These are phyloP conservation scores for Delphinapterus leucas DNA, from an alignment of 2,113 vertebrate species.

Conservation along the genomic window DNA sequence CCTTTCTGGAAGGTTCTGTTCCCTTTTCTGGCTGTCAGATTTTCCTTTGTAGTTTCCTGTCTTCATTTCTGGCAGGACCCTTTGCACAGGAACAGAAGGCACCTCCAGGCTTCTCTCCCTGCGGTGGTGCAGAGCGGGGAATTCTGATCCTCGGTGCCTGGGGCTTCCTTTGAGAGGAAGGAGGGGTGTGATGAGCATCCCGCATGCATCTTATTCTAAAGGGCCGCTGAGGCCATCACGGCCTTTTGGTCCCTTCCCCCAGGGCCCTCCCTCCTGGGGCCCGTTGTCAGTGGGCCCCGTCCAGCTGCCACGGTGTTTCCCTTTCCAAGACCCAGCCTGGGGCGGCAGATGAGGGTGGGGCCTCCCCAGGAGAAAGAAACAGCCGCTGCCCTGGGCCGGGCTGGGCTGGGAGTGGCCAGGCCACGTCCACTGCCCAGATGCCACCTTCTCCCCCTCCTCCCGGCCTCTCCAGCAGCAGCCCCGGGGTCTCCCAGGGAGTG, in stretches of 20 bases:
- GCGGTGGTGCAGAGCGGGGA: not conserved
- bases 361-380: not conserved
- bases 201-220: not conserved
- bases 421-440: not conserved
- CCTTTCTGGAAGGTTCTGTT: slow-evolving; percentile 33
- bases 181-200: not conserved
- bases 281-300: not conserved
- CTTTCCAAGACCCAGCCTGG: not conserved
- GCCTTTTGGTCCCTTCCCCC: not conserved
- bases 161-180: not conserved
- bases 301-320: not conserved
- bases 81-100: not conserved
- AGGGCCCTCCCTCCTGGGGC: fast-evolving
- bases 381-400: fast-evolving
- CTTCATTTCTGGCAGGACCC: slow-evolving; percentile 1
- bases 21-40: slow-evolving; percentile 16
- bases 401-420: not conserved
- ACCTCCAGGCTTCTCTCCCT: not conserved
- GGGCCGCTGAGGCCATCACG: not conserved
- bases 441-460: not conserved
- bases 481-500: fast-evolving
- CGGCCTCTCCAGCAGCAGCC: fast-evolving
- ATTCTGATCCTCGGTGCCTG: not conserved
- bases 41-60: slow-evolving; percentile 5
- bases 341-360: not conserved